phyloP scores from a whole-genome alignment of 2,797 vertebrate genomes.

The Sparus aurata region DNA sequence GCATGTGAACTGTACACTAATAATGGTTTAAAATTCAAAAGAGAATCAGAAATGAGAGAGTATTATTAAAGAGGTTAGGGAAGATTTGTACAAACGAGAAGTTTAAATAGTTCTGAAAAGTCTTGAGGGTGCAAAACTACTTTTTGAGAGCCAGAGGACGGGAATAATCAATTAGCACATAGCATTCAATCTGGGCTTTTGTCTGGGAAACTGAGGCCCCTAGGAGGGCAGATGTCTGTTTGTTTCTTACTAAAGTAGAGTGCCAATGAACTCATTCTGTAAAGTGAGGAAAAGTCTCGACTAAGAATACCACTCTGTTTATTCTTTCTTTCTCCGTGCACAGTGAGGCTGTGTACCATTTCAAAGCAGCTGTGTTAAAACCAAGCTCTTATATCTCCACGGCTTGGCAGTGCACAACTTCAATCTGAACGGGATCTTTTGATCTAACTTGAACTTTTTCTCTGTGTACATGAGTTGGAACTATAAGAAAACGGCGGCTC shows the following conservation, averaged over 20 bases:
- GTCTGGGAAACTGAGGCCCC: constrained; percentile 29
- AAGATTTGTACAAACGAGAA: constrained; percentile 33
- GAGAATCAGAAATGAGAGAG: constrained; percentile 20
- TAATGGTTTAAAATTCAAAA: constrained; percentile 24
- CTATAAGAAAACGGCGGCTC: constrained; percentile 34
- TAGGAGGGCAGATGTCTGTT: constrained; percentile 47
- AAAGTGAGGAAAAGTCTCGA: constrained; percentile 2
- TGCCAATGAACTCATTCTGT: constrained; percentile 6
- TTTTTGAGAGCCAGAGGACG: constrained; percentile 25
- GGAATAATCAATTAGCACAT: constrained; percentile 40
- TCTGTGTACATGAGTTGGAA: background rate
- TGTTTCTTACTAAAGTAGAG: constrained; percentile 46
- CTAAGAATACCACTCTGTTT: background rate
- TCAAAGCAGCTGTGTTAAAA: constrained; percentile 11
- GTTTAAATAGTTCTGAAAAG: constrained; percentile 36
- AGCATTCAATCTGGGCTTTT: constrained; percentile 31
- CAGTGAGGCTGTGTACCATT: background rate
- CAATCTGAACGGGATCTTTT: constrained; percentile 42
- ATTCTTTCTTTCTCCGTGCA: constrained; percentile 22
- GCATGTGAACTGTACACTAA: constrained; percentile 3
- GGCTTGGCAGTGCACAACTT: background rate
- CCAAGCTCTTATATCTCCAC: background rate
- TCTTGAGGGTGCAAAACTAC: constrained; percentile 1
- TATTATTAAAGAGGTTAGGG: background rate
- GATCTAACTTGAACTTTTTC: constrained; percentile 41